phyloP scores from a whole-genome alignment of 1,140 invertebrate genomes.

The Calliopsis andreniformis region DNA sequence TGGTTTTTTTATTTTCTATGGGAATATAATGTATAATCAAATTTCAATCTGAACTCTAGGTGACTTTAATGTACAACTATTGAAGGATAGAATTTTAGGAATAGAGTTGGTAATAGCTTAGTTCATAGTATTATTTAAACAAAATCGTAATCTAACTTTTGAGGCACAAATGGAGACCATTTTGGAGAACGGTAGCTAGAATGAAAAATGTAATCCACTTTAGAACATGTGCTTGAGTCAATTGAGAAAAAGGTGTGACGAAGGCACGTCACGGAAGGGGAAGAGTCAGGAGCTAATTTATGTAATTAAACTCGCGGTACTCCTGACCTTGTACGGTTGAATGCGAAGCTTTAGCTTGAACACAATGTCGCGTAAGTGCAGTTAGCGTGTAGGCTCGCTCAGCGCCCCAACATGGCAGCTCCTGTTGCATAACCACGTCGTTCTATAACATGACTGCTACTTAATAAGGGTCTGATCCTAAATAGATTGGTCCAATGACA shows the following conservation, averaged over 20 bases:
- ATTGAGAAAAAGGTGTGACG: background rate
- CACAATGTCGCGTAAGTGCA: slow-evolving; percentile 41
- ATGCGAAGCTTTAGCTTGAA: slow-evolving; percentile 50
- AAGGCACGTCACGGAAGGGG: background rate
- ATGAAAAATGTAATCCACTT: slow-evolving; percentile 13
- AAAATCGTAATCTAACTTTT: too few species aligned
- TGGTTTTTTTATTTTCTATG: too few species aligned
- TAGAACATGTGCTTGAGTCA: background rate
- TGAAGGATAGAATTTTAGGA: too few species aligned
- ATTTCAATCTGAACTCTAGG: too few species aligned
- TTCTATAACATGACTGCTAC: slow-evolving; percentile 62
- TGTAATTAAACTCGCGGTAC: slow-evolving; percentile 77
- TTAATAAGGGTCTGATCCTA: slow-evolving; percentile 75
- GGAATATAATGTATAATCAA: too few species aligned
- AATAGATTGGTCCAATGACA: slow-evolving; percentile 77
- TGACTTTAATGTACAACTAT: too few species aligned
- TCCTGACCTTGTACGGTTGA: slow-evolving; percentile 74
- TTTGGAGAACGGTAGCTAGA: slow-evolving; percentile 30
- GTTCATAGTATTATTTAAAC: too few species aligned
- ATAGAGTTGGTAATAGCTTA: too few species aligned
- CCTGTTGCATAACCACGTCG: slow-evolving; percentile 61
- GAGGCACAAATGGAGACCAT: background rate
- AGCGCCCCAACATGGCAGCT: slow-evolving; percentile 60
- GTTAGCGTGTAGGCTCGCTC: slow-evolving; percentile 45
- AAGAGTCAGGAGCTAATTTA: slow-evolving; percentile 70